phyloP scores from a whole-genome alignment of 2,113 vertebrate genomes.

The Aegypius monachus region DNA sequence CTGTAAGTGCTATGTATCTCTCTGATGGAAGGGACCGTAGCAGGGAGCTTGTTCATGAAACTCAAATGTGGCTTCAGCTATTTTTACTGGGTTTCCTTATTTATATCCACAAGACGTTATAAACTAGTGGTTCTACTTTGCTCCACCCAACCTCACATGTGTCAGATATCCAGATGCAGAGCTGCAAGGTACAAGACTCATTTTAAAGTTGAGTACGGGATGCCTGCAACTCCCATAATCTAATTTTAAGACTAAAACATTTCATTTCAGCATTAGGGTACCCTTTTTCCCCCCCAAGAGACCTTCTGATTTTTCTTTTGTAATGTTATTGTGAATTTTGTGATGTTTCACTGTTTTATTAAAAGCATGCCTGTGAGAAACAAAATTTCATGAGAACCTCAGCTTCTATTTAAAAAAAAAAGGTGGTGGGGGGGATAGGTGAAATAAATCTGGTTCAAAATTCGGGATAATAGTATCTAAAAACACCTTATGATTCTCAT shows the following conservation, averaged over 20 bases:
- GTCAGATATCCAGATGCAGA: neutral
- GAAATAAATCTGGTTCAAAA: neutral
- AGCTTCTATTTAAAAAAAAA: neutral
- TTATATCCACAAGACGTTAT: neutral
- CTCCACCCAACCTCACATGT: neutral
- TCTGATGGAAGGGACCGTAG: neutral
- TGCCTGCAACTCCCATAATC: neutral
- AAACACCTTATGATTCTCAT: neutral
- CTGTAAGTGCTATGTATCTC: neutral
- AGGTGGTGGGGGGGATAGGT: rapidly evolving
- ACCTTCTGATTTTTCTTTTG: neutral
- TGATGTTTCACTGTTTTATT: neutral
- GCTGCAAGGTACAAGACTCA: neutral
- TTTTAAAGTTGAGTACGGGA: neutral
- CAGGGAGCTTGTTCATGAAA: neutral
- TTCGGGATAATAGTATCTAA: neutral
- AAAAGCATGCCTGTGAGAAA: neutral
- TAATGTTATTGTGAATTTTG: neutral
- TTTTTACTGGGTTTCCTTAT: neutral
- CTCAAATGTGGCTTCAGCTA: neutral
- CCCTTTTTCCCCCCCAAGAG: neutral
- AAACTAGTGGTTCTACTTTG: neutral
- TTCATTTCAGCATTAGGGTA: neutral
- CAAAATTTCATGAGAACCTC: neutral
- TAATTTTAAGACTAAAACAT: neutral